Conservation (phyloP, 2,797 vertebrate genomes). For the Bradypus variegatus region DNA sequence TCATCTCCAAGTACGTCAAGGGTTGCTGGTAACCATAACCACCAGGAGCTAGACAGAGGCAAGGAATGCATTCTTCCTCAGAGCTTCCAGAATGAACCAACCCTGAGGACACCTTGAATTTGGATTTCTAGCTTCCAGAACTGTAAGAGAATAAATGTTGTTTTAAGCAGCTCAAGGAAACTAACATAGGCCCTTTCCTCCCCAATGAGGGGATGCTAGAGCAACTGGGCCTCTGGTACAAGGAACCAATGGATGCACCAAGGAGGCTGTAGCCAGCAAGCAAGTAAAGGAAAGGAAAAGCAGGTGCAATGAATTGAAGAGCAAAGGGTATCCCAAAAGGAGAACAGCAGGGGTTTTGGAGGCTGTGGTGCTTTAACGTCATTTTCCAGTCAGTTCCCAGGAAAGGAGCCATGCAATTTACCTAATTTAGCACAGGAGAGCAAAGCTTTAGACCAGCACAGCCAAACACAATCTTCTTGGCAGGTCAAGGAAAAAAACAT, state of each 20-base stretch:
- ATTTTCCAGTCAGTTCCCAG: background rate
- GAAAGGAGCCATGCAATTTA: conserved; percentile 5
- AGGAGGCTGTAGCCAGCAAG: background rate
- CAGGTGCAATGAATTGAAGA: background rate
- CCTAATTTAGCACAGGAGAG: conserved; percentile 16
- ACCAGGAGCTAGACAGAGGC: too few species aligned
- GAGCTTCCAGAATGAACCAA: too few species aligned
- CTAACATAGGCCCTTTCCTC: background rate
- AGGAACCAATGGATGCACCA: background rate
- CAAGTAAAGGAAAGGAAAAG: background rate
- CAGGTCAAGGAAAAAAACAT: conserved; percentile 37
- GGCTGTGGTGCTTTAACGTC: background rate
- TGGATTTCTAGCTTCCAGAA: too few species aligned
- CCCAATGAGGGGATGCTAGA: background rate
- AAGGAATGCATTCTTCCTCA: too few species aligned
- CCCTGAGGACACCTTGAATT: too few species aligned
- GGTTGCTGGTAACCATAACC: too few species aligned
- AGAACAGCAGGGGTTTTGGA: background rate
- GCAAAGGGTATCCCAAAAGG: background rate
- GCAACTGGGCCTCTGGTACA: background rate
- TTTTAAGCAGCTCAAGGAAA: too few species aligned
- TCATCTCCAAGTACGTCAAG: too few species aligned
- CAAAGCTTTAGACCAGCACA: conserved; percentile 16
- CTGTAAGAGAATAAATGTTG: too few species aligned
- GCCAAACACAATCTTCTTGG: conserved; percentile 45